These are phyloP conservation scores for Cacoxenus indagator DNA, from an alignment of 2,888 invertebrate species.

Conservation along the genomic window DNA sequence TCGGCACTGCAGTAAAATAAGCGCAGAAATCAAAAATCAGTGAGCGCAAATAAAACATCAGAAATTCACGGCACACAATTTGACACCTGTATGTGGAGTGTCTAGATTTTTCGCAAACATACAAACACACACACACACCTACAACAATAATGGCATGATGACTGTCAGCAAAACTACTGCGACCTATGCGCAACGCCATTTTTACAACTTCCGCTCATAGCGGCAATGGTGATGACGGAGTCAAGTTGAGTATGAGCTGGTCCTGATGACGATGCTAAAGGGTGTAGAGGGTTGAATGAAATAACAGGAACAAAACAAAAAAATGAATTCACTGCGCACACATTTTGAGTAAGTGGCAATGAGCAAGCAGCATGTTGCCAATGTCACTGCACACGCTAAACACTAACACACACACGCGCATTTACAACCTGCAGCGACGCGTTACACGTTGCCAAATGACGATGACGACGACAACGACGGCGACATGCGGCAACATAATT, in stretches of 20 bases:
- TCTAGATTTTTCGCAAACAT: neutral
- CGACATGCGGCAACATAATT: slow-evolving; percentile 1
- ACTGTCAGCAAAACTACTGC: neutral
- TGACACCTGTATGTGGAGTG: neutral
- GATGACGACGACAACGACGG: neutral
- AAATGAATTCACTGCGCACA: neutral
- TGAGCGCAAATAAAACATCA: neutral
- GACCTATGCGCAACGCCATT: neutral
- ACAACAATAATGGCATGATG: neutral
- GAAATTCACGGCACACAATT: slow-evolving; percentile 3
- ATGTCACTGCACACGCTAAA: slow-evolving; percentile 30
- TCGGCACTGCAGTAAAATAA: neutral
- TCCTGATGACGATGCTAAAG: neutral
- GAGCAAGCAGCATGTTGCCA: slow-evolving; percentile 37
- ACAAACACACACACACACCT: neutral
- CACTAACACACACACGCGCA: slow-evolving; percentile 19
- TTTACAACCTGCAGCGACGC: neutral
- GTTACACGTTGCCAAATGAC: neutral
- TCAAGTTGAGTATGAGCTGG: neutral
- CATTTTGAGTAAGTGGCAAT: slow-evolving; percentile 19
- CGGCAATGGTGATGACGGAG: neutral
- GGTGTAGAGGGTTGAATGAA: neutral
- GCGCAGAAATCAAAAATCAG: neutral
- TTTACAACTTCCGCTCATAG: slow-evolving; percentile 5
- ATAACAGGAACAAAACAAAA: neutral